Conservation (phyloP, 1,140 invertebrate genomes). For the Berghia stephanieae region DNA sequence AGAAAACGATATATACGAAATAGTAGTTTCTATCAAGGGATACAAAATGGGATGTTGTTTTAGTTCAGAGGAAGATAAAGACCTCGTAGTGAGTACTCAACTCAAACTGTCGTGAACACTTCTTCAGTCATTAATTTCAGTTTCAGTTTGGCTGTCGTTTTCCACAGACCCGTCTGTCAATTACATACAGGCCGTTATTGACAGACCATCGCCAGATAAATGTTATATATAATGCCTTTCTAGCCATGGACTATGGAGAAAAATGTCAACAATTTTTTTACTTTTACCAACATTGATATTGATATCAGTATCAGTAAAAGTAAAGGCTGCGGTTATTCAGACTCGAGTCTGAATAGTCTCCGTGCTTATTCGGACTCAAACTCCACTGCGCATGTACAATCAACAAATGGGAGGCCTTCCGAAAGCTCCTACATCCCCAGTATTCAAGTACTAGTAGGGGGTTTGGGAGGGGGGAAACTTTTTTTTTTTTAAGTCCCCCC, state of each 20-base stretch:
- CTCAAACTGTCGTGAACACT: conserved; percentile 77
- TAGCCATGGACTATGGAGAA: not conserved
- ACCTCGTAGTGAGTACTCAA: conserved; percentile 74
- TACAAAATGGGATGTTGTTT: conserved; percentile 30
- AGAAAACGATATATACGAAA: too few species aligned
- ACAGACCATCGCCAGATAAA: not conserved
- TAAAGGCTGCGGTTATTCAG: too few species aligned
- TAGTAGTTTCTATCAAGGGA: not conserved
- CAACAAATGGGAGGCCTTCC: too few species aligned
- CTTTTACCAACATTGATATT: not conserved
- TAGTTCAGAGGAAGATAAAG: conserved; percentile 31
- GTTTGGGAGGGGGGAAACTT: too few species aligned
- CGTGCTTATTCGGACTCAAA: not conserved
- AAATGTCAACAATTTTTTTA: not conserved
- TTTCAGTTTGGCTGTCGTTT: not conserved
- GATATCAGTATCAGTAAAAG: too few species aligned
- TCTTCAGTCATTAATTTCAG: not conserved
- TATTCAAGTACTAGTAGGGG: too few species aligned
- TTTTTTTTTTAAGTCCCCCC: too few species aligned
- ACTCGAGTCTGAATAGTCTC: too few species aligned
- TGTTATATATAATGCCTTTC: not conserved
- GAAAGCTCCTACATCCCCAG: too few species aligned
- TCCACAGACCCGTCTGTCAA: not conserved
- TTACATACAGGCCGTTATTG: not conserved
- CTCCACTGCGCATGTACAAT: not conserved